Conservation (phyloP, 2,113 vertebrate genomes). For the Melanocharis versteri region DNA sequence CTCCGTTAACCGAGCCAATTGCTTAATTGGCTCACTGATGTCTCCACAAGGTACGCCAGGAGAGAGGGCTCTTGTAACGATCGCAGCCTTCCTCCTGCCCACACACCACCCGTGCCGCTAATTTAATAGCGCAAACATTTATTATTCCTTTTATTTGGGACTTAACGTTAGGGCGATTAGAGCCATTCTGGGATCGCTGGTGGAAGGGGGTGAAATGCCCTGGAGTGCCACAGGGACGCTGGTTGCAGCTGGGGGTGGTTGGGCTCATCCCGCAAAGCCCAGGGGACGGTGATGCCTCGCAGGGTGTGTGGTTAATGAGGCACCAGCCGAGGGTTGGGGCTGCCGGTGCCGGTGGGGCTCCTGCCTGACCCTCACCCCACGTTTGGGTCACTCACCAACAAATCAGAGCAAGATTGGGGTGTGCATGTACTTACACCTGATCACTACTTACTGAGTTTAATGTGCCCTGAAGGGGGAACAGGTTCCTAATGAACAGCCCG, state of each 20-base stretch:
- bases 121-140: conserved; percentile 54
- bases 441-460: neutral
- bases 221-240: neutral
- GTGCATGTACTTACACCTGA: neutral
- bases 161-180: neutral
- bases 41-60: conserved; percentile 40
- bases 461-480: neutral
- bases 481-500: neutral
- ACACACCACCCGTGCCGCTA: conserved; percentile 24
- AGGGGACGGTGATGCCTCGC: neutral
- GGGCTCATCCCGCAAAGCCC: neutral
- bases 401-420: neutral
- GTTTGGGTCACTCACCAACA: neutral
- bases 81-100: conserved; percentile 23
- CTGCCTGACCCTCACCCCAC: neutral
- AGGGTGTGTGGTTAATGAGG: neutral
- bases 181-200: neutral
- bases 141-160: conserved; percentile 33
- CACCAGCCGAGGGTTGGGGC: neutral
- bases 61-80: conserved; percentile 16
- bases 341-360: neutral
- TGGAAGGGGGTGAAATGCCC: neutral
- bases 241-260: neutral
- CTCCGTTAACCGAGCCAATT: conserved; percentile 33
- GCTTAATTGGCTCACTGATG: conserved; percentile 61